Evolutionary conservation across 2,888 invertebrate genomes (phyloP).

Genomic region (Tridacna gigas): DNA sequence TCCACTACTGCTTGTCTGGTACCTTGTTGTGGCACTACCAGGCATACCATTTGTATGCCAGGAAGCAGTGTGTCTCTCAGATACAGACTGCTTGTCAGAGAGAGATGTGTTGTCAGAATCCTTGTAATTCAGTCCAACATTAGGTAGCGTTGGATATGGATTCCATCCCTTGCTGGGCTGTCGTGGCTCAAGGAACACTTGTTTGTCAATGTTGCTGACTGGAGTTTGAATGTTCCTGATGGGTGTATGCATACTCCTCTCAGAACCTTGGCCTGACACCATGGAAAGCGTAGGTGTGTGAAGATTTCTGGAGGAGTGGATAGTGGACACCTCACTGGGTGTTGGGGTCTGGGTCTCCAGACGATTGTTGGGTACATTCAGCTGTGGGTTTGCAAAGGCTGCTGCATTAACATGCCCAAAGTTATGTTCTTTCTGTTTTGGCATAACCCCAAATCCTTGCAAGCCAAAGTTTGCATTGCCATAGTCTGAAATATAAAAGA

Average conservation of each 20-base stretch:
- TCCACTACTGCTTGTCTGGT: conserved; percentile 73
- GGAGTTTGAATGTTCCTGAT: conserved; percentile 70
- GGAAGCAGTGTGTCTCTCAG: conserved; percentile 40
- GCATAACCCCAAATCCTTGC: conserved; percentile 55
- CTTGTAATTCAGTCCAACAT: conserved; percentile 59
- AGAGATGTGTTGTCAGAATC: conserved; percentile 56
- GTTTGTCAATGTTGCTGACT: conserved; percentile 68
- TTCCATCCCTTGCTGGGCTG: conserved; percentile 77
- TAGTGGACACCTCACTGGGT: conserved; percentile 80
- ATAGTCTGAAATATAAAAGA: conserved; percentile 46
- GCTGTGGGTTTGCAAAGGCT: conserved; percentile 59
- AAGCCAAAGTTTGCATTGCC: conserved; percentile 39
- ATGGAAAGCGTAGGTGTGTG: conserved; percentile 70
- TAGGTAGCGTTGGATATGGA: conserved; percentile 77
- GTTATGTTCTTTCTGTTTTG: conserved; percentile 56
- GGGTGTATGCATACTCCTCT: conserved; percentile 67
- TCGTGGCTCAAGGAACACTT: conserved; percentile 78
- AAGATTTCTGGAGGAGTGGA: conserved; percentile 68
- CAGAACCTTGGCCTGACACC: conserved; percentile 64
- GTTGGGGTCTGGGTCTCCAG: conserved; percentile 79
- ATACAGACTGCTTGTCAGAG: conserved; percentile 58
- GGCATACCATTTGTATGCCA: conserved; percentile 64
- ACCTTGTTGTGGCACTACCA: conserved; percentile 71
- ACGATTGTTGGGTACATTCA: conserved; percentile 71
- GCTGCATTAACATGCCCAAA: conserved; percentile 63